These are phyloP conservation scores for Halcyon smyrnensis DNA, from an alignment of 2,797 vertebrate species.

Conservation along the genomic window DNA sequence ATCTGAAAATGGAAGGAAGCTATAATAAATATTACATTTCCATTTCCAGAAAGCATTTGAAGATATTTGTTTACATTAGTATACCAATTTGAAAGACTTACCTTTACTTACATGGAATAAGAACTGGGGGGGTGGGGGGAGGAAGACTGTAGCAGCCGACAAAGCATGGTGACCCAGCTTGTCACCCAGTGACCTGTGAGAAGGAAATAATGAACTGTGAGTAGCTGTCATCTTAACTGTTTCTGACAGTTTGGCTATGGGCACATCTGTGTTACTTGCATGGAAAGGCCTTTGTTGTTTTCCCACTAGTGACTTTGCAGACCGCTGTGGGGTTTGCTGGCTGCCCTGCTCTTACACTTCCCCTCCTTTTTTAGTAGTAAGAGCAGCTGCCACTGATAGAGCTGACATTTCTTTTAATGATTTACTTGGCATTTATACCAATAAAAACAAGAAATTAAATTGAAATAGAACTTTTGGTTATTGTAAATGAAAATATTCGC, in stretches of 20 bases:
- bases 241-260: constrained; percentile 95
- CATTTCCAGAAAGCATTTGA: background rate
- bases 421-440: constrained; percentile 78
- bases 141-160: constrained; percentile 82
- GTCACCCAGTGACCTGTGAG: constrained; percentile 98
- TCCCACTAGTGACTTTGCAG: constrained; percentile 85
- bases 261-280: constrained; percentile 94
- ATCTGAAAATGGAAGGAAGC: background rate
- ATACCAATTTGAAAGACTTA: constrained; percentile 68
- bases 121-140: constrained; percentile 13
- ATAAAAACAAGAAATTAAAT: constrained; percentile 33
- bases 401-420: constrained; percentile 81
- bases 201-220: constrained; percentile 99
- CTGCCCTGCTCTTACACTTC: constrained; percentile 72
- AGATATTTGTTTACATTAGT: constrained; percentile 70
- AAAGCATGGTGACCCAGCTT: constrained; percentile 94
- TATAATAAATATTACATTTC: background rate
- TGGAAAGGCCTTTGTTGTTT: constrained; percentile 88
- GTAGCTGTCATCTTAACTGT: constrained; percentile 94
- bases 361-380: constrained; percentile 69
- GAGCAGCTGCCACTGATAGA: constrained; percentile 83
- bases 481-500: background rate
- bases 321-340: constrained; percentile 80
- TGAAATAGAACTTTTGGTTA: background rate
- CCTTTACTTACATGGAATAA: constrained; percentile 78